These are phyloP conservation scores for Pseudorasbora parva DNA, from an alignment of 2,113 vertebrate species.

Conservation along the genomic window DNA sequence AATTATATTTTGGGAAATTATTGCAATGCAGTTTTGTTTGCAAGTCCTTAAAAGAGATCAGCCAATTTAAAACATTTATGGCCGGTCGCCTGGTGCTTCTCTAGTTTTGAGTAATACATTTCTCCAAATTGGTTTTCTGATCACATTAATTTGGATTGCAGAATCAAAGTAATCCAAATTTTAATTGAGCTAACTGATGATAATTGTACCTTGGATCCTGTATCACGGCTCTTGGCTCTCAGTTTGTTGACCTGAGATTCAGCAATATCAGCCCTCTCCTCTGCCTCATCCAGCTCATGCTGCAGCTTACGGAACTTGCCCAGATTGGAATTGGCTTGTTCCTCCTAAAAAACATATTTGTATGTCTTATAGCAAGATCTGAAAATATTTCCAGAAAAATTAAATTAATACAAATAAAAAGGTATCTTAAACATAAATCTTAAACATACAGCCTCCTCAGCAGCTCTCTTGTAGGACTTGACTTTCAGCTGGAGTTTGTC, in stretches of 20 bases:
- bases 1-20: no score
- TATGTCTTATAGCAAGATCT: neutral
- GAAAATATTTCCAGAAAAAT: neutral
- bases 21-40: no score
- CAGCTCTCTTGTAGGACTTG: conserved; percentile 77
- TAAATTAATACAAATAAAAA: neutral
- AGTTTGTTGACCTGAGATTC: conserved; percentile 66
- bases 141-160: neutral
- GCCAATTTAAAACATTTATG: no score
- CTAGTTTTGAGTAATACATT: neutral
- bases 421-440: conserved; percentile 23
- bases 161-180: neutral
- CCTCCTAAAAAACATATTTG: conserved; percentile 51
- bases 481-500: conserved; percentile 81
- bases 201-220: conserved; percentile 49
- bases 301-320: conserved; percentile 65
- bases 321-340: conserved; percentile 62
- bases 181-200: neutral
- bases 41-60: no score
- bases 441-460: conserved; percentile 68
- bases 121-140: neutral
- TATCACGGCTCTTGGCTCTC: conserved; percentile 60
- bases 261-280: conserved; percentile 64
- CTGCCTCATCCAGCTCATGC: conserved; percentile 66
- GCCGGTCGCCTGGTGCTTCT: no score